Percentiles rank a stretch among this genome's conserved stretches.
Conservation (phyloP, 1,140 invertebrate genomes). For the Lanistes nyassanus region DNA sequence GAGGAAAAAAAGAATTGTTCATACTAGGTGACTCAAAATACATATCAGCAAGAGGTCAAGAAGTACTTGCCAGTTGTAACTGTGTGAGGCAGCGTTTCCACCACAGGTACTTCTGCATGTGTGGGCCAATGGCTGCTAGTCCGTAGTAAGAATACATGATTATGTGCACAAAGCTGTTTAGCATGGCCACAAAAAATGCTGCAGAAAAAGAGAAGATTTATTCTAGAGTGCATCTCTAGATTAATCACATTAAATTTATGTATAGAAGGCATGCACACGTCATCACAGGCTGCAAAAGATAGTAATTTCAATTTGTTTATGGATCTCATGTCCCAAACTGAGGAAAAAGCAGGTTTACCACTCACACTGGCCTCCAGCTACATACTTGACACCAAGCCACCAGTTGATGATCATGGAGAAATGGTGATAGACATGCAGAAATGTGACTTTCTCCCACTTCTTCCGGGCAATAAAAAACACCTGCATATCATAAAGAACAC, state of each 20-base stretch:
- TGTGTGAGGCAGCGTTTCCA: slow-evolving; percentile 68
- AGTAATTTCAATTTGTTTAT: too few species aligned
- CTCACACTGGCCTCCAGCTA: slow-evolving; percentile 81
- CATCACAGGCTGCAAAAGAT: too few species aligned
- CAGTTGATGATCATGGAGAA: slow-evolving; percentile 72
- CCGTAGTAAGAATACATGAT: slow-evolving; percentile 83
- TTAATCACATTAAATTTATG: too few species aligned
- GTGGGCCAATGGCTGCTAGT: slow-evolving; percentile 72
- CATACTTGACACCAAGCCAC: slow-evolving; percentile 97
- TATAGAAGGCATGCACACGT: too few species aligned
- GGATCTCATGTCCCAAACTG: too few species aligned
- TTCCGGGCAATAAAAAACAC: slow-evolving; percentile 87
- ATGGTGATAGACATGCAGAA: slow-evolving; percentile 89
- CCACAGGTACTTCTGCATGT: slow-evolving; percentile 66
- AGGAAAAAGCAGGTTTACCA: neutral
- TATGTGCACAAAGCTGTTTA: slow-evolving; percentile 58
- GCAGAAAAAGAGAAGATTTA: slow-evolving; percentile 23
- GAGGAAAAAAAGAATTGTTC: too few species aligned
- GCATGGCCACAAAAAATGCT: slow-evolving; percentile 56
- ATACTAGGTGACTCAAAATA: too few species aligned
- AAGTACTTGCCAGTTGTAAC: slow-evolving; percentile 55
- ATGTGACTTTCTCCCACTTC: slow-evolving; percentile 82
- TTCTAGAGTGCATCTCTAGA: neutral
- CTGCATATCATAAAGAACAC: slow-evolving; percentile 40
- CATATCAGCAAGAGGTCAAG: too few species aligned